Conservation (phyloP, 2,797 vertebrate species). For the Harpagifer antarcticus region DNA sequence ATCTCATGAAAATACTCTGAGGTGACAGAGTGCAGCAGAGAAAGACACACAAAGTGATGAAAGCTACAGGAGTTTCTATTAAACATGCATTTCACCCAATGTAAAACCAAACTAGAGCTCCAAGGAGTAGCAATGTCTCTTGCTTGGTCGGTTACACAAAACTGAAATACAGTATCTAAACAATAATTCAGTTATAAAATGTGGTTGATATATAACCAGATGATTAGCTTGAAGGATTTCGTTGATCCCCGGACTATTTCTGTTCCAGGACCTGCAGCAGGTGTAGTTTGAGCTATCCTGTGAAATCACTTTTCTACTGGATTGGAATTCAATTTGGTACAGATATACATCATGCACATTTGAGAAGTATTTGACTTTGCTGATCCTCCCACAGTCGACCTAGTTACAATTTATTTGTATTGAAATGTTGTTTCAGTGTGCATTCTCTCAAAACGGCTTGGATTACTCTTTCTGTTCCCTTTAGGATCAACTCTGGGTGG, state of each 20-base stretch:
- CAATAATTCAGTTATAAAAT: background rate
- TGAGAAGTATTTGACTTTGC: background rate
- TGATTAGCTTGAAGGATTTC: background rate
- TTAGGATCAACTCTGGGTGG: background rate
- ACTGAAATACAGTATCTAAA: background rate
- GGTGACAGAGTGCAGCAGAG: constrained; percentile 42
- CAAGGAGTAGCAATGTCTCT: too few relatives aligned
- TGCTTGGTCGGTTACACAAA: background rate
- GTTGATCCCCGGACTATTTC: background rate
- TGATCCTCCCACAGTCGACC: background rate
- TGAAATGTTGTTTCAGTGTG: background rate
- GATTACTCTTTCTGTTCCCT: background rate
- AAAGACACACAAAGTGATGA: constrained; percentile 50
- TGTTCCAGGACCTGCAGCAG: too few relatives aligned
- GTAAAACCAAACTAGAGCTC: background rate
- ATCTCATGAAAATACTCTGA: constrained; percentile 36
- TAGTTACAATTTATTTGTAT: background rate
- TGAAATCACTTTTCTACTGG: too few relatives aligned
- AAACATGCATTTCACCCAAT: background rate
- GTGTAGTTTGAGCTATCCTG: too few relatives aligned
- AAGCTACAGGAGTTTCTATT: constrained; percentile 32
- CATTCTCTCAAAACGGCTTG: background rate
- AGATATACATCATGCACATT: background rate
- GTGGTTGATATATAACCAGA: background rate
- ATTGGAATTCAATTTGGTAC: background rate